Conservation (phyloP, 2,888 invertebrate genomes). For the Eupithecia abbreviata region DNA sequence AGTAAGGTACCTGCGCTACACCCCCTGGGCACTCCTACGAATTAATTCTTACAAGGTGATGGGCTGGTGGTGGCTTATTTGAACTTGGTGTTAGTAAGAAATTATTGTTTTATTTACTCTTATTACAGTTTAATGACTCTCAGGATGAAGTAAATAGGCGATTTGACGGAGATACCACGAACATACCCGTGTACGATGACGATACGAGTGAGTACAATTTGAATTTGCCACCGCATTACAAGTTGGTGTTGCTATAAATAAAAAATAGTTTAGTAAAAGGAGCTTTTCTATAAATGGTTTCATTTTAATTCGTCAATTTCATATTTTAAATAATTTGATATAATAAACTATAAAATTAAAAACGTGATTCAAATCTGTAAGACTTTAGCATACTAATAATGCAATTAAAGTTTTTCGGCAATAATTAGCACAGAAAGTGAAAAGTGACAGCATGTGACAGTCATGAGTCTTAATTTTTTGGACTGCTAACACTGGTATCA, state of each 20-base stretch:
- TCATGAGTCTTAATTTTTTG: slow-evolving; percentile 46
- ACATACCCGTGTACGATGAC: not conserved
- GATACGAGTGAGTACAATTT: slow-evolving; percentile 16
- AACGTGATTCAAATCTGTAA: not conserved
- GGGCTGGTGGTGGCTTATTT: not conserved
- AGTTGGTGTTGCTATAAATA: slow-evolving; percentile 25
- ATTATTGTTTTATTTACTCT: not conserved
- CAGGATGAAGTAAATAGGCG: not conserved
- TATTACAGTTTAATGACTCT: not conserved
- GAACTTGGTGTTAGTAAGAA: not conserved
- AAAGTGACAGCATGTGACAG: slow-evolving; percentile 1
- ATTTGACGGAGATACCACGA: not conserved
- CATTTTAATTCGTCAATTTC: not conserved
- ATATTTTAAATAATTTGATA: not conserved
- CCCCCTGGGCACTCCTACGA: slow-evolving; percentile 47
- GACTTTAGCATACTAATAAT: not conserved
- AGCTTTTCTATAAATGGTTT: not conserved
- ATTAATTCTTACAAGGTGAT: slow-evolving; percentile 14
- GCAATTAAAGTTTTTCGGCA: not conserved
- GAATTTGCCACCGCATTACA: slow-evolving; percentile 43
- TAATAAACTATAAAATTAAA: not conserved
- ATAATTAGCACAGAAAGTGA: not conserved
- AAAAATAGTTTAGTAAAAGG: slow-evolving; percentile 25
- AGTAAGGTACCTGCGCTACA: slow-evolving; percentile 39
- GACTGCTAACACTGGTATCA: slow-evolving; percentile 70